Base-by-base conservation (phyloP, 1,140 invertebrate species). In the Ostrea denselamellosa region DNA sequence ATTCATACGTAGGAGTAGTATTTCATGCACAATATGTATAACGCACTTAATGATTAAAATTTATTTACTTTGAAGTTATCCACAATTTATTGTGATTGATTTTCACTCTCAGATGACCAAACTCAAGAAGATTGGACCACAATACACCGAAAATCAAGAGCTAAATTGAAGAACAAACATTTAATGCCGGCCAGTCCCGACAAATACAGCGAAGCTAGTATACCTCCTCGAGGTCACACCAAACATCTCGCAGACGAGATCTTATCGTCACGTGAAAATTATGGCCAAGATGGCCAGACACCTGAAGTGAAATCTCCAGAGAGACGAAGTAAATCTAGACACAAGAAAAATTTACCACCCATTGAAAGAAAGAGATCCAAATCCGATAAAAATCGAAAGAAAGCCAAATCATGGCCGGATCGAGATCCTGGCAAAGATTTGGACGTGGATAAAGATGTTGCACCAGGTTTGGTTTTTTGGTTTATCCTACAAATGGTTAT, bases 311-410 rank as follows among this genome's bases (percentile, higher is more conserved):
- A 81, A 56, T 19, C 25, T 34, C 28, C 68, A 14, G 68, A 86
- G n/a, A 86, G 34, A 9, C 10, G 53, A 44, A 54, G 85, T 17
- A 86, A 86, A 54, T 22, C 25, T 14, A 34, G 85, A 17, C 44
- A 54, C 44, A 83, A 83, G 53, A 83, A 54, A 22, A 54, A 77
- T n/a, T 51, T 86, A 1, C 85, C 85, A 5, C 85, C 85, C 0
- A 9, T 86, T 9, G 77, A 81, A n/a, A 86, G 22, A 25, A 86
- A 86, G 53, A 22, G 77, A 52, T 53, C 81, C 14, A 86, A 86
- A 44, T 77, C 68, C 4, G 68, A 77, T 8, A 77, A 77, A 17
- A 77, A 86, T 19, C 44, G 82, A 22, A 83, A 83, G 44, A 83
- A 83, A 51, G 82, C 82, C 8, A 83, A 83, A 52, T 83, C 82